phyloP scores from a whole-genome alignment of 2,888 invertebrate species.

The Eilema depressum region DNA sequence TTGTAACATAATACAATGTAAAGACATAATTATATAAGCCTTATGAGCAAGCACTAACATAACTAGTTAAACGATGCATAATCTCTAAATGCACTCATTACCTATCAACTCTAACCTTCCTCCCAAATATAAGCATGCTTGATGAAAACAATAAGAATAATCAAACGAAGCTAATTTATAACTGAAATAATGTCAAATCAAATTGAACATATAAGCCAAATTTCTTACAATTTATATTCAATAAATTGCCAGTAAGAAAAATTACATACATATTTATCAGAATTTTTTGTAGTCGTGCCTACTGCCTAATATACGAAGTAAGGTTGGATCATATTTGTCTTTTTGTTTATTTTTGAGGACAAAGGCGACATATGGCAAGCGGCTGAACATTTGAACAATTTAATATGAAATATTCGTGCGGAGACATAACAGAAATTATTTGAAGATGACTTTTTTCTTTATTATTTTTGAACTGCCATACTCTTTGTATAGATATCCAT shows the following conservation, averaged over 20 bases:
- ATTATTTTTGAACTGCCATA: neutral
- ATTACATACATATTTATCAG: constrained; percentile 22
- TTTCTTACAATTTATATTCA: constrained; percentile 2
- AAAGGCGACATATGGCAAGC: constrained; percentile 62
- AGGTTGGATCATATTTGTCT: constrained; percentile 34
- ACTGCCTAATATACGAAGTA: constrained; percentile 26
- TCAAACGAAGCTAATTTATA: neutral
- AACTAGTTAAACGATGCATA: neutral
- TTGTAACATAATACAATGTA: too few species aligned
- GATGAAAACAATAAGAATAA: neutral
- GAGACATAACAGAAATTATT: constrained; percentile 3
- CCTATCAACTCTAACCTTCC: neutral
- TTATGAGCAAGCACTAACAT: too few species aligned
- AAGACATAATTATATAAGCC: too few species aligned
- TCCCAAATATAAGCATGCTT: neutral
- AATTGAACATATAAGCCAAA: neutral
- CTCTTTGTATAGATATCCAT: neutral
- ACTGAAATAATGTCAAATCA: constrained; percentile 1
- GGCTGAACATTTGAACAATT: constrained; percentile 67
- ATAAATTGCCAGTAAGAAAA: constrained; percentile 11
- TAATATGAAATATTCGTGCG: constrained; percentile 8
- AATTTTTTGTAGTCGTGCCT: constrained; percentile 25
- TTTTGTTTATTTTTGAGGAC: constrained; percentile 59
- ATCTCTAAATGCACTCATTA: too few species aligned
- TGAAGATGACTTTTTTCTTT: neutral